phyloP scores from a whole-genome alignment of 2,113 vertebrate species.

The Macquaria ambigua region DNA sequence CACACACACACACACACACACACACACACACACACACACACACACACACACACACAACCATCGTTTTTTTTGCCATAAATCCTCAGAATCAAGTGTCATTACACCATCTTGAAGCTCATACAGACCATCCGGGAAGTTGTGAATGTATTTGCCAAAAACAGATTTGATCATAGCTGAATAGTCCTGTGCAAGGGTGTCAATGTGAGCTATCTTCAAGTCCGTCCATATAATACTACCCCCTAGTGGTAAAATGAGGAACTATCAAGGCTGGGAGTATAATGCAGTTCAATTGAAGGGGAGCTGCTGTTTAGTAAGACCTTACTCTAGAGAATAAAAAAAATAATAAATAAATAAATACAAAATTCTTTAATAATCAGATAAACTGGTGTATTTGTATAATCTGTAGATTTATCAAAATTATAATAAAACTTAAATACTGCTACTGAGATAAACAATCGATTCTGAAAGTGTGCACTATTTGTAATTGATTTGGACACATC shows the following conservation, averaged over 20 bases:
- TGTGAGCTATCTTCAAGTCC: constrained; percentile 19
- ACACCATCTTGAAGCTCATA: not conserved
- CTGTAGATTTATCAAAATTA: not conserved
- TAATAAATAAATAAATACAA: not conserved
- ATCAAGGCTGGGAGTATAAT: not conserved
- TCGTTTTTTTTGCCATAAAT: not conserved
- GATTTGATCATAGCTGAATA: constrained; percentile 23
- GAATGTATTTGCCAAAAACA: constrained; percentile 11
- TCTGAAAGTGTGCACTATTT: not conserved
- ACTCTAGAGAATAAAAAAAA: not conserved
- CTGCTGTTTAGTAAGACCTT: not conserved
- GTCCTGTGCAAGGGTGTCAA: not conserved
- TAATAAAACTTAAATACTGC: not conserved
- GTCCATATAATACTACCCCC: constrained; percentile 75
- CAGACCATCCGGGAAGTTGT: not conserved
- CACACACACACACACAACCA: constrained; percentile 7
- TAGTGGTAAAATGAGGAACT: constrained; percentile 59
- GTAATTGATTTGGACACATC: constrained; percentile 45
- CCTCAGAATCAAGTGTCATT: constrained; percentile 18
- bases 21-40: no score
- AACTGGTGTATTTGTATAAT: not conserved
- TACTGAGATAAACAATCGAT: not conserved
- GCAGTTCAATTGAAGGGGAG: not conserved
- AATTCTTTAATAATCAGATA: not conserved
- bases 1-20: no score